Conservation (phyloP, 2,113 vertebrate species). For the Hippocampus abdominalis region DNA sequence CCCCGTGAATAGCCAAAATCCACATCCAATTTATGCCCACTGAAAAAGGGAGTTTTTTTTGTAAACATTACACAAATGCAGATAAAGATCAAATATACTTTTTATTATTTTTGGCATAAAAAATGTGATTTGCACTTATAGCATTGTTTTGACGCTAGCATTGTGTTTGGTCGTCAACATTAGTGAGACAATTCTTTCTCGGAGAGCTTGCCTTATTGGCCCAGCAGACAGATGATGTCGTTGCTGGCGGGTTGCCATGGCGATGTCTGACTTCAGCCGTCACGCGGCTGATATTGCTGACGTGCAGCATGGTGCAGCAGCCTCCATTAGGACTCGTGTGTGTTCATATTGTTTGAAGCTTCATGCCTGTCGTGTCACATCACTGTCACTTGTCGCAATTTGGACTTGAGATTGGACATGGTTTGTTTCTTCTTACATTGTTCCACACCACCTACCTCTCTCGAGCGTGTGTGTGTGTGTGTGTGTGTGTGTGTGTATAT, state of each 20-base stretch:
- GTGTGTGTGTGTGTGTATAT: slow-evolving; percentile 17
- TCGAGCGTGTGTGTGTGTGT: slow-evolving; percentile 3
- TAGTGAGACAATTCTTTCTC: background rate
- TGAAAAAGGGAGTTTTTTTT: too few relatives aligned
- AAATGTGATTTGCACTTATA: background rate
- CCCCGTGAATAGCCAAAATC: too few relatives aligned
- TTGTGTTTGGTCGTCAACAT: background rate
- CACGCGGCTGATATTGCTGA: slow-evolving; percentile 4
- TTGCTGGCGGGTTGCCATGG: slow-evolving; percentile 12
- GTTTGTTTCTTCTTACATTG: slow-evolving; percentile 22
- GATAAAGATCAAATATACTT: background rate
- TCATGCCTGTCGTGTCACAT: slow-evolving; percentile 39
- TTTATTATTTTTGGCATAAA: background rate
- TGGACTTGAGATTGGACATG: slow-evolving; percentile 28
- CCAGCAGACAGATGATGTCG: background rate
- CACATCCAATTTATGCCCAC: too few relatives aligned
- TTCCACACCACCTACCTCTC: slow-evolving; percentile 25
- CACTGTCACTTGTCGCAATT: slow-evolving; percentile 32
- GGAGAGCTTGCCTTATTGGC: background rate
- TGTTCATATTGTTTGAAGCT: slow-evolving; percentile 35
- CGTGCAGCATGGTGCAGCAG: background rate
- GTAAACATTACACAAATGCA: too few relatives aligned
- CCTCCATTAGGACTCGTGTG: slow-evolving; percentile 14
- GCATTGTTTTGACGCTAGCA: background rate
- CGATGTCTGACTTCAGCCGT: slow-evolving; percentile 2